Evolutionary conservation across 2,888 invertebrate genomes (phyloP).

Genomic region (Gortyna flavago): DNA sequence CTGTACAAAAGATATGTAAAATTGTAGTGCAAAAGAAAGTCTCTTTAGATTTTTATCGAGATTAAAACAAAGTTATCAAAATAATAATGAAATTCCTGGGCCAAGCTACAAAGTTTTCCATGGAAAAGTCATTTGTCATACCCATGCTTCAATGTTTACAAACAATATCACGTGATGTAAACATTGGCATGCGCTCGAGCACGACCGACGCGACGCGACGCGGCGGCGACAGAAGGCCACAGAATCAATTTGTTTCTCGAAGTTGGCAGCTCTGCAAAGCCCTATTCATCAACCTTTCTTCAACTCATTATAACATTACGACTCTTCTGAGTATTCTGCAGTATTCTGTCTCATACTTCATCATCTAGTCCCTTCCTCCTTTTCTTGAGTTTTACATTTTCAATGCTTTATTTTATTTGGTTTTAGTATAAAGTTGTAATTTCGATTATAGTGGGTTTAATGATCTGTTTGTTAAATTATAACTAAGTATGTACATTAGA

Average conservation of each 20-base stretch:
- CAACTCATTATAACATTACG: not conserved
- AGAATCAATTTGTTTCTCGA: slow-evolving; percentile 31
- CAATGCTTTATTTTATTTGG: not conserved
- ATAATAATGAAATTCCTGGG: not conserved
- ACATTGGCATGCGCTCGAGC: slow-evolving; percentile 69
- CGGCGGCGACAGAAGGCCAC: not conserved
- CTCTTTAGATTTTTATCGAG: not conserved
- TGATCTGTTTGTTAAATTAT: not conserved
- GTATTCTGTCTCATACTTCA: not conserved
- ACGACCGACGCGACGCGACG: slow-evolving; percentile 18
- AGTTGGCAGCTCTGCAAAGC: slow-evolving; percentile 55
- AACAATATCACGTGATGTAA: slow-evolving; percentile 71
- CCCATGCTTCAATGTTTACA: slow-evolving; percentile 59
- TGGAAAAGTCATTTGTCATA: slow-evolving; percentile 1
- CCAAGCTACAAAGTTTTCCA: not conserved
- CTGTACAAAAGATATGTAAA: too few species aligned
- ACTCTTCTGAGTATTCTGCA: not conserved
- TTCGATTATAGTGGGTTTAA: not conserved
- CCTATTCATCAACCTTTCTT: not conserved
- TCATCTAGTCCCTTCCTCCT: not conserved
- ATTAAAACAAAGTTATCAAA: not conserved
- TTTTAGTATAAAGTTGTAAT: not conserved
- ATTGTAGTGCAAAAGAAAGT: too few species aligned
- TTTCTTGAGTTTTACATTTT: not conserved
- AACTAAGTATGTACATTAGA: not conserved